Evolutionary conservation across 2,797 vertebrate genomes (phyloP).

Genomic region (Sebastes taczanowskii): DNA sequence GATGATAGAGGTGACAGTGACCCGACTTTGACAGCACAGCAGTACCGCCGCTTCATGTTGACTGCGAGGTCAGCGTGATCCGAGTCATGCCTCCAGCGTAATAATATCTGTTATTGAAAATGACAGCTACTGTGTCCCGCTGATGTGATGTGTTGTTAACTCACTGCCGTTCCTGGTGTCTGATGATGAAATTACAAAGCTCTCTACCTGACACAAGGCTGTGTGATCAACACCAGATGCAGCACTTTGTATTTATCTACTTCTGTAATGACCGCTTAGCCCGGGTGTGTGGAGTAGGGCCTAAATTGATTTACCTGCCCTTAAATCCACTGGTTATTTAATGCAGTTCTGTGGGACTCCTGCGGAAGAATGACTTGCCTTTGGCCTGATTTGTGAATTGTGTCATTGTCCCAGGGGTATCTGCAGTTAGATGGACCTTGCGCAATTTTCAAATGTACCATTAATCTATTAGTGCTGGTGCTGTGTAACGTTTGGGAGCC

Average conservation of each 20-base stretch:
- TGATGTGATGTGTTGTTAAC: constrained; percentile 30
- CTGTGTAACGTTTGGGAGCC: constrained; percentile 20
- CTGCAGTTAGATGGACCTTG: constrained; percentile 8
- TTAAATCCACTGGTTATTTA: constrained; percentile 45
- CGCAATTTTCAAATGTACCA: constrained; percentile 34
- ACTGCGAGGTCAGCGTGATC: constrained; percentile 41
- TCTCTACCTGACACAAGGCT: not conserved
- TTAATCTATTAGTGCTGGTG: constrained; percentile 31
- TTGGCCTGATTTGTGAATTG: constrained; percentile 46
- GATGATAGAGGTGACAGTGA: constrained; percentile 26
- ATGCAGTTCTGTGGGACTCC: constrained; percentile 22
- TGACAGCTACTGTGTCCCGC: constrained; percentile 16
- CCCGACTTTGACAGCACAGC: constrained; percentile 37
- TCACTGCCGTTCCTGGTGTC: constrained; percentile 22
- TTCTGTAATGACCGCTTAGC: constrained; percentile 19
- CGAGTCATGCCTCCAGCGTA: constrained; percentile 15
- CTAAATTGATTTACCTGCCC: constrained; percentile 53
- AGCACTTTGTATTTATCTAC: constrained; percentile 41
- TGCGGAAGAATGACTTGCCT: constrained; percentile 37
- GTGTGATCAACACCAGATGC: constrained; percentile 18
- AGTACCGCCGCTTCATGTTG: not conserved
- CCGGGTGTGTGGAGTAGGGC: constrained; percentile 2
- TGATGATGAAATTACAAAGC: constrained; percentile 45
- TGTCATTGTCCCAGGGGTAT: constrained; percentile 21
- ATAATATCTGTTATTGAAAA: constrained; percentile 40